Evolutionary conservation across 1,140 invertebrate genomes (phyloP).

Genomic region (Caenorhabditis remanei): DNA sequence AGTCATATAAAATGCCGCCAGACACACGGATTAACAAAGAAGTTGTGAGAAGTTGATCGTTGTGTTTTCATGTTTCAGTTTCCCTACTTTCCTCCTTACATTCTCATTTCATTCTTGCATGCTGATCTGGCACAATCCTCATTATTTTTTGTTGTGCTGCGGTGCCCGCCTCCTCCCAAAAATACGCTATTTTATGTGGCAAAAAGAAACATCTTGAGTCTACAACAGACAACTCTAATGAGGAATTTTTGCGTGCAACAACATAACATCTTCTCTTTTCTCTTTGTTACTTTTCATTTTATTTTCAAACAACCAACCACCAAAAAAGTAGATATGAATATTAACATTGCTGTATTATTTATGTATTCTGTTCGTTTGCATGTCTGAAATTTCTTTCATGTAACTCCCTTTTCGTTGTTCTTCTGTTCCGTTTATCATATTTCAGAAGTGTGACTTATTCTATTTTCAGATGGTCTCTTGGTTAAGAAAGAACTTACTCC

Average conservation of each 20-base stretch:
- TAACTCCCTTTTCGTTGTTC: background rate
- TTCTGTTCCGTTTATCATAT: background rate
- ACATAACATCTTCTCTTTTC: constrained; percentile 23
- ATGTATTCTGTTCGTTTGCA: constrained; percentile 12
- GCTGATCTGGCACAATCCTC: constrained; percentile 40
- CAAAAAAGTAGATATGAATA: background rate
- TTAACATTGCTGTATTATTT: background rate
- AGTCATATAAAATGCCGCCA: constrained; percentile 29
- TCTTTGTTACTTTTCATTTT: constrained; percentile 16
- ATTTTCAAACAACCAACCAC: background rate
- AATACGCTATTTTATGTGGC: constrained; percentile 22
- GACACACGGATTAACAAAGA: constrained; percentile 53
- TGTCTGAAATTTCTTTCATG: constrained; percentile 18
- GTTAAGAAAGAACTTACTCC: constrained; percentile 72
- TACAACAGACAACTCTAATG: constrained; percentile 54
- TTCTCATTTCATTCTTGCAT: constrained; percentile 36
- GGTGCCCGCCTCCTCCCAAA: background rate
- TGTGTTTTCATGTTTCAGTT: constrained; percentile 24
- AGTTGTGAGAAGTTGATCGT: constrained; percentile 15
- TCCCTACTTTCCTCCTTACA: background rate
- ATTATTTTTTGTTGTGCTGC: constrained; percentile 29
- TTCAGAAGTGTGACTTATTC: background rate
- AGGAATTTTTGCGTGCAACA: constrained; percentile 31
- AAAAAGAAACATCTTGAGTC: constrained; percentile 50
- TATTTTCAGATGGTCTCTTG: constrained; percentile 64